A percentile compares a stretch with the other conserved stretches of the same genome.
phyloP scores from a whole-genome alignment of 2,888 invertebrate species.

The Nemapogon koenigi region DNA sequence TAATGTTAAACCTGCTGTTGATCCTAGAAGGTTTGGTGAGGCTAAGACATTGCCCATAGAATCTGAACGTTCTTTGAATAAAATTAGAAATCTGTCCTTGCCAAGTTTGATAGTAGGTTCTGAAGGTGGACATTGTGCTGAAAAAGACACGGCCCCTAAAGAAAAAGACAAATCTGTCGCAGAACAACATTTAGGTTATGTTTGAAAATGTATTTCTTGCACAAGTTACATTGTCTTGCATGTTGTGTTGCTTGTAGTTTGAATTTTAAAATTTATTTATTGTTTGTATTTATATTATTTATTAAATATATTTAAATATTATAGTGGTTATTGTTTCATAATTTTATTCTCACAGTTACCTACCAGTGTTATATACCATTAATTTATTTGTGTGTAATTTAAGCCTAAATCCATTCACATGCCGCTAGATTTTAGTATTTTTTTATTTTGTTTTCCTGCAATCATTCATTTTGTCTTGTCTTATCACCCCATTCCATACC shows the following conservation, averaged over 20 bases:
- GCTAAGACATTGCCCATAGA: conserved; percentile 39
- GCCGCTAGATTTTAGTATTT: no score
- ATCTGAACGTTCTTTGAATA: conserved; percentile 37
- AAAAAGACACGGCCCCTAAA: conserved; percentile 31
- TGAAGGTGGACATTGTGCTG: conserved; percentile 30
- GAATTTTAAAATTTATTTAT: no score
- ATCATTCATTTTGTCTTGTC: conserved; percentile 63
- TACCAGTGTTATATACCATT: no score
- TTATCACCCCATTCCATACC: conserved; percentile 63
- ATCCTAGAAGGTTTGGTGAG: conserved; percentile 37
- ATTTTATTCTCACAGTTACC: no score
- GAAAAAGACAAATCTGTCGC: conserved; percentile 40
- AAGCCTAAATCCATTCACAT: no score
- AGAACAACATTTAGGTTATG: conserved; percentile 65
- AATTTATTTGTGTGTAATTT: no score
- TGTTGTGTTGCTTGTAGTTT: no score
- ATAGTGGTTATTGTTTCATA: no score
- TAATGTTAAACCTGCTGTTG: conserved; percentile 28
- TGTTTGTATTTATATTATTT: no score
- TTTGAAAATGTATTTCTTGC: no score
- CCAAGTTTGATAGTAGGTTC: conserved; percentile 46
- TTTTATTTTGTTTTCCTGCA: conserved; percentile 28
- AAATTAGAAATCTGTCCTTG: conserved; percentile 46
- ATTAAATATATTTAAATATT: no score
- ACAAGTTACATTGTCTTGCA: no score